Conservation (phyloP, 2,888 invertebrate genomes). For the Amblyteles armatorius region DNA sequence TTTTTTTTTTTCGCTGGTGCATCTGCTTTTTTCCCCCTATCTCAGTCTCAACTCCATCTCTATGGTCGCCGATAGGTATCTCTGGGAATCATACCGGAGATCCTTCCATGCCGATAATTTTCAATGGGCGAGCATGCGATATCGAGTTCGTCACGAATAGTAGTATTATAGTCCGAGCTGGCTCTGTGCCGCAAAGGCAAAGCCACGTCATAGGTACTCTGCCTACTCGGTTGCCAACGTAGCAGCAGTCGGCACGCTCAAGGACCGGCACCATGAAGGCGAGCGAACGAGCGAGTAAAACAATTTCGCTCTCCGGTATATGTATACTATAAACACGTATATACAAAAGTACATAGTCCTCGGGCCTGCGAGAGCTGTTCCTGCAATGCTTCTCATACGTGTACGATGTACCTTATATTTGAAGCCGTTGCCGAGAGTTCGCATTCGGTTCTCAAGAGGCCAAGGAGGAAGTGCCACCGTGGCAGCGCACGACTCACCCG, state of each 20-base stretch:
- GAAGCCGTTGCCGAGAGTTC: conserved; percentile 27
- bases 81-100: conserved; percentile 76
- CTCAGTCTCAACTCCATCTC: neutral
- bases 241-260: conserved; percentile 36
- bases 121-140: conserved; percentile 73
- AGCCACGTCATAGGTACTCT: conserved; percentile 28
- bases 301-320: conserved; percentile 36
- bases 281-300: conserved; percentile 34
- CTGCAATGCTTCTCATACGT: conserved; percentile 26
- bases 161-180: conserved; percentile 29
- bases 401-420: conserved; percentile 21
- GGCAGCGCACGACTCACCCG: conserved; percentile 21
- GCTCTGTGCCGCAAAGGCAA: conserved; percentile 28
- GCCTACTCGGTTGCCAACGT: conserved; percentile 3
- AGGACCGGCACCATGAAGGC: conserved; percentile 30
- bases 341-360: conserved; percentile 8
- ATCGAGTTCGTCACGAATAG: conserved; percentile 75
- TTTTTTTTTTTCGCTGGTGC: neutral
- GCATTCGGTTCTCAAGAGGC: conserved; percentile 38
- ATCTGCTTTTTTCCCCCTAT: neutral
- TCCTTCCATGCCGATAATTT: conserved; percentile 76
- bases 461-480: conserved; percentile 42
- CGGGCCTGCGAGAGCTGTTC: neutral
- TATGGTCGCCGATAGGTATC: conserved; percentile 43
- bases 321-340: conserved; percentile 23